Evolutionary conservation across 2,888 invertebrate genomes (phyloP).

Genomic region (Cantharis flavilabris): DNA sequence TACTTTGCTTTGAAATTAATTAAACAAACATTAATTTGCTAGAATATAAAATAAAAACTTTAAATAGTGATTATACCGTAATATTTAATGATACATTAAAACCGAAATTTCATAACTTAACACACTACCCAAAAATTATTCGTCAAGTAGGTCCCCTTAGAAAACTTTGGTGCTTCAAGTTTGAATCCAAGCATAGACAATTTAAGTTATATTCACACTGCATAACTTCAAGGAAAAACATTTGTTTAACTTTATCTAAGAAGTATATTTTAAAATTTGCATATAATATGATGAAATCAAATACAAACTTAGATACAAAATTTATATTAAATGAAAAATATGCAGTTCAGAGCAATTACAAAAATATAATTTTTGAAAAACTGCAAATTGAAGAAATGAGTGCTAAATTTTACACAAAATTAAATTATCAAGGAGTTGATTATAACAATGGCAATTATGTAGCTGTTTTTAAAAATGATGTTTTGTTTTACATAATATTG

Average conservation of each 20-base stretch:
- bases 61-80: too few relatives aligned
- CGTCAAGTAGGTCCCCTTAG: background rate
- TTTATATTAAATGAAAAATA: background rate
- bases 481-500: too few relatives aligned
- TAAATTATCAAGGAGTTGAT: too few relatives aligned
- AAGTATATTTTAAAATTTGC: constrained; percentile 21
- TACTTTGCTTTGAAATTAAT: too few relatives aligned
- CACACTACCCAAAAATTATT: background rate
- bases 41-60: too few relatives aligned
- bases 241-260: constrained; percentile 18
- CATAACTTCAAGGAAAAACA: constrained; percentile 22
- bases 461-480: too few relatives aligned
- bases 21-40: too few relatives aligned
- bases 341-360: too few relatives aligned
- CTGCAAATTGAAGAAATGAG: too few relatives aligned
- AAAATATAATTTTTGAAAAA: too few relatives aligned
- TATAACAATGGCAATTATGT: too few relatives aligned
- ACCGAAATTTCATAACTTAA: background rate
- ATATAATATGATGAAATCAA: background rate
- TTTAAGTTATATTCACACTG: constrained; percentile 21
- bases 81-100: background rate
- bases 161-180: constrained; percentile 19
- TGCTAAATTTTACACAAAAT: too few relatives aligned
- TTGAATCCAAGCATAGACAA: constrained; percentile 18
- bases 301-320: background rate